Conservation (phyloP, 2,797 vertebrate species). For the Rousettus madagascariensis region DNA sequence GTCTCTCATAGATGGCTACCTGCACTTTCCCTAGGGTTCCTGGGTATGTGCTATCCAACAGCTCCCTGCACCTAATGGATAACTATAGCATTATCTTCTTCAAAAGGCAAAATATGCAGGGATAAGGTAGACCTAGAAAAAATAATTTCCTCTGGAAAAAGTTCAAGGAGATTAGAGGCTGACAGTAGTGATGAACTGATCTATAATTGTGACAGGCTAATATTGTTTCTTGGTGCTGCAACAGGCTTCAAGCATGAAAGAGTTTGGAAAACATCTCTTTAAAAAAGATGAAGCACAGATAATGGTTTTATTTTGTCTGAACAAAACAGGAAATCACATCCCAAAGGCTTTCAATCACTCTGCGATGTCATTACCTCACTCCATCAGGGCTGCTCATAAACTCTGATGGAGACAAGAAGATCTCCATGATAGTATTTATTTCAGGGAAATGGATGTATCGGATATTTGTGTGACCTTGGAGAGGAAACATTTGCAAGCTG, state of each 20-base stretch:
- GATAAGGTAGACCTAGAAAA: constrained; percentile 27
- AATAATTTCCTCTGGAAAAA: constrained; percentile 57
- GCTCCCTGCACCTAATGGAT: not conserved
- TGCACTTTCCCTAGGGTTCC: not conserved
- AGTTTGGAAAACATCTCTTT: constrained; percentile 67
- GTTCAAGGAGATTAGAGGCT: constrained; percentile 51
- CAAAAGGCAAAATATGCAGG: not conserved
- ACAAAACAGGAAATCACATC: constrained; percentile 69
- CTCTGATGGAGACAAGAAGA: constrained; percentile 47
- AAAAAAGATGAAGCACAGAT: constrained; percentile 70
- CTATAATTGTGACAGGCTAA: constrained; percentile 68
- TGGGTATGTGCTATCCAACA: not conserved
- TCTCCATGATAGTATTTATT: constrained; percentile 66
- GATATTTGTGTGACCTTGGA: constrained; percentile 4
- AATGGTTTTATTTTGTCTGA: constrained; percentile 69
- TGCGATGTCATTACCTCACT: constrained; percentile 43
- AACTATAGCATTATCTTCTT: not conserved
- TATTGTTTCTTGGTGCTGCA: constrained; percentile 26
- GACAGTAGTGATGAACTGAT: constrained; percentile 41
- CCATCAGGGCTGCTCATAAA: constrained; percentile 55
- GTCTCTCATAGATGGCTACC: not conserved
- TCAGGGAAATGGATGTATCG: constrained; percentile 52
- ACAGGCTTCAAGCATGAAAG: not conserved
- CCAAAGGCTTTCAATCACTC: constrained; percentile 60
- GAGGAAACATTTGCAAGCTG: constrained; percentile 62